phyloP scores from a whole-genome alignment of 2,113 vertebrate genomes.

The Daphoenositta chrysoptera region DNA sequence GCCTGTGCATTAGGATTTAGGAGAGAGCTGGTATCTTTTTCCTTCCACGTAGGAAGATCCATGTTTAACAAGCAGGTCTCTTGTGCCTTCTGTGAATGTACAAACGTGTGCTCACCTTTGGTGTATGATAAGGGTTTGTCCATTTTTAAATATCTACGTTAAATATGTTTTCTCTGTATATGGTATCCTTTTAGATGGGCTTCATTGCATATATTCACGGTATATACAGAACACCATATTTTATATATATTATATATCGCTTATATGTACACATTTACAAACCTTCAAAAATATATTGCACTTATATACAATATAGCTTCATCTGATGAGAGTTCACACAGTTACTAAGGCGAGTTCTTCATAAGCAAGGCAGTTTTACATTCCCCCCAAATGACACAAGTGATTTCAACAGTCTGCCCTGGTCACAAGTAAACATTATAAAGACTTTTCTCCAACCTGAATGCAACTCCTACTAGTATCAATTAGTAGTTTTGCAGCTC shows the following conservation, averaged over 20 bases:
- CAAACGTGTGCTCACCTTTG: neutral
- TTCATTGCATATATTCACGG: conserved; percentile 25
- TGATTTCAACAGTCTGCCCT: conserved; percentile 42
- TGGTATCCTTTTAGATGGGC: conserved; percentile 34
- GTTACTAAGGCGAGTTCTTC: conserved; percentile 64
- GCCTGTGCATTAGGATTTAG: neutral
- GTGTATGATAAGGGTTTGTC: neutral
- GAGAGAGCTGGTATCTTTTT: neutral
- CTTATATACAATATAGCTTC: conserved; percentile 71
- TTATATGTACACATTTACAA: conserved; percentile 79
- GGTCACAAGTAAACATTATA: conserved; percentile 47
- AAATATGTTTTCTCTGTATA: conserved; percentile 35
- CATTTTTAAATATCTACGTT: conserved; percentile 17
- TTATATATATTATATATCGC: conserved; percentile 72
- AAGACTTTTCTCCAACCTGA: conserved; percentile 31
- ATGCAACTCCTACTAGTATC: neutral
- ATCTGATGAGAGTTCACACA: conserved; percentile 49
- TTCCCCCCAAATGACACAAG: neutral
- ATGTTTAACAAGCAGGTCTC: neutral
- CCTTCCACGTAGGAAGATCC: neutral
- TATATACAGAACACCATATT: conserved; percentile 59
- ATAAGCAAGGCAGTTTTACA: conserved; percentile 58
- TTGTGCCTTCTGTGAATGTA: neutral
- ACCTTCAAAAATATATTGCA: conserved; percentile 78
- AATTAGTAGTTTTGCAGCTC: neutral